Percentiles rank a stretch among this genome's conserved stretches.
These are phyloP conservation scores for Psylliodes chrysocephalus DNA, from an alignment of 2,888 invertebrate species.

Conservation along the genomic window DNA sequence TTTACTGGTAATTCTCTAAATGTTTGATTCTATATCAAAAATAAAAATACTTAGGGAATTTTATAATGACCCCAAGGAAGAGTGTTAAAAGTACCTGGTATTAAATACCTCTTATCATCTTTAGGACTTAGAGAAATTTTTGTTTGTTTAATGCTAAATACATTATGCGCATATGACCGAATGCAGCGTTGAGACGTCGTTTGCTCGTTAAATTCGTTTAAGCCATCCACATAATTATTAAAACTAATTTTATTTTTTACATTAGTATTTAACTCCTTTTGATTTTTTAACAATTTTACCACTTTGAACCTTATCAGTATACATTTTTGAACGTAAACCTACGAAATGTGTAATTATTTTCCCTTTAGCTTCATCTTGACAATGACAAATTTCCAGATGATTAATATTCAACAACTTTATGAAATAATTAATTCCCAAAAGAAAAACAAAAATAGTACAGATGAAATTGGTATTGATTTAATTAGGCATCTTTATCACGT, in stretches of 20 bases:
- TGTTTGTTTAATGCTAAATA: slow-evolving; percentile 12
- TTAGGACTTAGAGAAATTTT: slow-evolving; percentile 14
- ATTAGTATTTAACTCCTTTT: slow-evolving; percentile 2
- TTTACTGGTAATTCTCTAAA: too few species aligned
- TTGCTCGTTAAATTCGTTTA: background rate
- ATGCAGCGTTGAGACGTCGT: background rate
- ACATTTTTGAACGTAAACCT: slow-evolving; percentile 51
- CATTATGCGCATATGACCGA: background rate
- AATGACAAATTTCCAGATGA: too few species aligned
- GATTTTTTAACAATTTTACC: background rate
- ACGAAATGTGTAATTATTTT: slow-evolving; percentile 52
- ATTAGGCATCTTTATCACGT: too few species aligned
- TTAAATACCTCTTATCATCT: slow-evolving; percentile 12
- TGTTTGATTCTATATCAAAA: too few species aligned
- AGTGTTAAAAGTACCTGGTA: background rate
- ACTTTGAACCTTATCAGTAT: slow-evolving; percentile 34
- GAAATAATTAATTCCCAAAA: too few species aligned
- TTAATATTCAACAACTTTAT: too few species aligned
- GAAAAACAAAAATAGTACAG: too few species aligned
- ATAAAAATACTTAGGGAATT: too few species aligned
- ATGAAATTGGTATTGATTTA: too few species aligned
- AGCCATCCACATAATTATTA: slow-evolving; percentile 6
- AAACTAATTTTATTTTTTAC: slow-evolving; percentile 24
- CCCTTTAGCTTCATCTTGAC: slow-evolving; percentile 53
- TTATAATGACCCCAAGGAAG: slow-evolving; percentile 22